phyloP scores from a whole-genome alignment of 2,888 invertebrate species.

The Aleiodes testaceus region DNA sequence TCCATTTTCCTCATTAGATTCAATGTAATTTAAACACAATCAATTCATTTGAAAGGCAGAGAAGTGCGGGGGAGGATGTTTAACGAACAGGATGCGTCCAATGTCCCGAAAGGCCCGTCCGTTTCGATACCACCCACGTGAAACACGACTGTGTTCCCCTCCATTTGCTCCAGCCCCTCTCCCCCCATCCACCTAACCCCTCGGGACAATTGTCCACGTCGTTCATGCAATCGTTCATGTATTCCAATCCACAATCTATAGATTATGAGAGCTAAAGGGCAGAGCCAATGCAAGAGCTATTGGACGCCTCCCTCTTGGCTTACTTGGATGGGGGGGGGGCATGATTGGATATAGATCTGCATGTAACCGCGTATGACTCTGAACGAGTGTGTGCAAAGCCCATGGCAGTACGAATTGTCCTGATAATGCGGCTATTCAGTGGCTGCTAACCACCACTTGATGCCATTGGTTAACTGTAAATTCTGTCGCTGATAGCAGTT shows the following conservation, averaged over 20 bases:
- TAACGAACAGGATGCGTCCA: constrained; percentile 65
- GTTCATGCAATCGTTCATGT: constrained; percentile 13
- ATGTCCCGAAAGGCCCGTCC: constrained; percentile 68
- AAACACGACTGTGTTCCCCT: constrained; percentile 44
- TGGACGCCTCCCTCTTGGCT: not conserved
- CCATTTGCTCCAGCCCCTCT: constrained; percentile 2
- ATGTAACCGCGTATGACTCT: constrained; percentile 10
- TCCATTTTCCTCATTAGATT: constrained; percentile 38
- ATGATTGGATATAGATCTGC: constrained; percentile 29
- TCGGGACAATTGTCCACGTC: constrained; percentile 16
- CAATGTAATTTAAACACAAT: constrained; percentile 20
- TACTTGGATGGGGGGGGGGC: not conserved
- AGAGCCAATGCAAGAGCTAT: not conserved
- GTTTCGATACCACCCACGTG: constrained; percentile 60
- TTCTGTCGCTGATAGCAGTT: constrained; percentile 7
- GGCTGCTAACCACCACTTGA: constrained; percentile 30
- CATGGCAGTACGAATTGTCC: constrained; percentile 55
- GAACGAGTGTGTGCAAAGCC: not conserved
- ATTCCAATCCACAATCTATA: constrained; percentile 15
- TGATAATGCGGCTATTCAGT: constrained; percentile 56
- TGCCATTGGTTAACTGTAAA: constrained; percentile 20
- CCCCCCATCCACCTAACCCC: constrained; percentile 3
- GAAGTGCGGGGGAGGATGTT: constrained; percentile 60
- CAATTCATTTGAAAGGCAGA: constrained; percentile 44
- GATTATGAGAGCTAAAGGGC: constrained; percentile 3